These are phyloP conservation scores for Dicrurus megarhynchus DNA, from an alignment of 2,113 vertebrate genomes.

Conservation along the genomic window DNA sequence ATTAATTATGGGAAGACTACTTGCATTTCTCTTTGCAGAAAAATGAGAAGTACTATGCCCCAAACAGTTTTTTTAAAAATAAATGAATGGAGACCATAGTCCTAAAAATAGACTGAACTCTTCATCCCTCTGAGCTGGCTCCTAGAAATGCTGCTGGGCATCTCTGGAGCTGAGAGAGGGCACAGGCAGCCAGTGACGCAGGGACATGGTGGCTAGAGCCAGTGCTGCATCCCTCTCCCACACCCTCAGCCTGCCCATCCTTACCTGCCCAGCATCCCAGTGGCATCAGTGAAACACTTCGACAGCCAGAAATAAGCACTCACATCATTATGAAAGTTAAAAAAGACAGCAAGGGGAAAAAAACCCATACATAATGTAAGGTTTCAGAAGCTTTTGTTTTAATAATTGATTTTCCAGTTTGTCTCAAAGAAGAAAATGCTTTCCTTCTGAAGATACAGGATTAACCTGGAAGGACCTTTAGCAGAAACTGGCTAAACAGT, in stretches of 20 bases:
- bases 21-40: not conserved
- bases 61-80: not conserved
- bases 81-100: constrained; percentile 9
- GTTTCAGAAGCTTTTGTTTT: not conserved
- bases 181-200: not conserved
- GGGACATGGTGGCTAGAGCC: not conserved
- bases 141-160: not conserved
- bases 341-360: not conserved
- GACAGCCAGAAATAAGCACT: not conserved
- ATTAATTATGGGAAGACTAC: not conserved
- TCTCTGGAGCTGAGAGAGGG: not conserved
- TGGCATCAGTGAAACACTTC: not conserved
- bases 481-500: not conserved
- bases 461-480: not conserved
- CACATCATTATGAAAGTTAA: not conserved
- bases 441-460: not conserved
- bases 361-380: not conserved
- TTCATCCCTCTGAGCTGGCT: not conserved
- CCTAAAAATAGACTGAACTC: constrained; percentile 7
- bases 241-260: not conserved
- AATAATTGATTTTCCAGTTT: constrained; percentile 6
- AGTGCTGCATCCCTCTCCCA: rapidly evolving
- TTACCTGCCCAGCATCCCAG: not conserved
- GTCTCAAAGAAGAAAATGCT: not conserved
- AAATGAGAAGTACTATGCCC: not conserved